These are phyloP conservation scores for Malurus melanocephalus DNA, from an alignment of 2,113 vertebrate species.

Conservation along the genomic window DNA sequence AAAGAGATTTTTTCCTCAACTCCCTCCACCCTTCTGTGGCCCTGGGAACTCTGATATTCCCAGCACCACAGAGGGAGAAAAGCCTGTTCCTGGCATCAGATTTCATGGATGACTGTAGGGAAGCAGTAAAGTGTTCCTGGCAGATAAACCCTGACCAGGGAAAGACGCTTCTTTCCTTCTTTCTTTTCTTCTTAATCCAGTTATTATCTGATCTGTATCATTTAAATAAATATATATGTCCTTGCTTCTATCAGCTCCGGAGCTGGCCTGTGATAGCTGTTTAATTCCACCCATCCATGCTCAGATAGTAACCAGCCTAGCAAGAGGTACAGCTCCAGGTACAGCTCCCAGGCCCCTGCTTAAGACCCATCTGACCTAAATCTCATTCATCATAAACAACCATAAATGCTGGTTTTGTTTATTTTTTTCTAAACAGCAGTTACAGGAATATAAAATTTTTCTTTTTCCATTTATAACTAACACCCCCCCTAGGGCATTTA, in stretches of 20 bases:
- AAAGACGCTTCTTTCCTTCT: background rate
- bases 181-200: background rate
- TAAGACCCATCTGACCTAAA: background rate
- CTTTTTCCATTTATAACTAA: background rate
- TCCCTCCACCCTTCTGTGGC: background rate
- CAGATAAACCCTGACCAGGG: background rate
- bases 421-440: background rate
- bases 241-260: background rate
- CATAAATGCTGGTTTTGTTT: background rate
- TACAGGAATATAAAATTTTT: constrained; percentile 14
- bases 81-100: constrained; percentile 17
- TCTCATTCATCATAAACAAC: background rate
- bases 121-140: background rate
- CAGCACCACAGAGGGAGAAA: background rate
- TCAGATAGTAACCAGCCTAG: background rate
- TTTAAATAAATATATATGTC: constrained; percentile 18
- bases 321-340: background rate
- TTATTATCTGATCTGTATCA: constrained; percentile 17
- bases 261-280: background rate
- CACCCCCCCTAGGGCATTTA: background rate
- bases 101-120: background rate
- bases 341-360: background rate
- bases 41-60: constrained; percentile 20
- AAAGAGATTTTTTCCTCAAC: background rate
- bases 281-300: background rate